These are phyloP conservation scores for Cacatua alba DNA, from an alignment of 2,113 vertebrate species.

Conservation along the genomic window DNA sequence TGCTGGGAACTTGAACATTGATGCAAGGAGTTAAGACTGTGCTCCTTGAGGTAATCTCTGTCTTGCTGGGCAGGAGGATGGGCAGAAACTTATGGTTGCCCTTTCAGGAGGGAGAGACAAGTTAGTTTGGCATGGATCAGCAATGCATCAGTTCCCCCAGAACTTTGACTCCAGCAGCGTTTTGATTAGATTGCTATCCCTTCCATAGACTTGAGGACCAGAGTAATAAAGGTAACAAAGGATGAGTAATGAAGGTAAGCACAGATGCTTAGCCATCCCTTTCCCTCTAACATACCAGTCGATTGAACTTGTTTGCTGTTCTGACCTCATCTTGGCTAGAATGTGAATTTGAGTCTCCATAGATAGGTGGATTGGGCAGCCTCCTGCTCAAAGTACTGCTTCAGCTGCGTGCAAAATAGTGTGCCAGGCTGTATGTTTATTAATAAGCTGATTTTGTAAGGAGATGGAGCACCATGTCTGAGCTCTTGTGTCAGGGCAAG, in stretches of 20 bases:
- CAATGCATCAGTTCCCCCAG: not conserved
- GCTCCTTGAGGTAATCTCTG: not conserved
- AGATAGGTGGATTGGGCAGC: not conserved
- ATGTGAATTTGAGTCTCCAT: not conserved
- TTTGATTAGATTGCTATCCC: not conserved
- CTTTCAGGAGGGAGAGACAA: not conserved
- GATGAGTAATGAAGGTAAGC: not conserved
- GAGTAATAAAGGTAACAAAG: not conserved
- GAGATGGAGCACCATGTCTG: not conserved
- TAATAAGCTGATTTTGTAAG: conserved; percentile 38
- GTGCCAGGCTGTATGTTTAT: not conserved
- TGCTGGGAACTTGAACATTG: not conserved
- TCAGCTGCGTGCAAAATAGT: not conserved
- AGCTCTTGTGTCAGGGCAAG: not conserved
- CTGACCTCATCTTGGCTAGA: not conserved
- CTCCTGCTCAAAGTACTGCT: not conserved
- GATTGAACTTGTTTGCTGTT: not conserved
- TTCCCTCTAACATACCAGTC: not conserved
- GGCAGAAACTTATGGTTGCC: not conserved
- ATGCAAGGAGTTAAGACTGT: not conserved
- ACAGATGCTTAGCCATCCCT: not conserved
- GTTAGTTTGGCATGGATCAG: not conserved
- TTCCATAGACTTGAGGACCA: not conserved
- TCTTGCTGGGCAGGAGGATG: not conserved
- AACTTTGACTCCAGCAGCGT: not conserved